Evolutionary conservation across 1,140 invertebrate genomes (phyloP).

Genomic region (Euglossa dilemma): DNA sequence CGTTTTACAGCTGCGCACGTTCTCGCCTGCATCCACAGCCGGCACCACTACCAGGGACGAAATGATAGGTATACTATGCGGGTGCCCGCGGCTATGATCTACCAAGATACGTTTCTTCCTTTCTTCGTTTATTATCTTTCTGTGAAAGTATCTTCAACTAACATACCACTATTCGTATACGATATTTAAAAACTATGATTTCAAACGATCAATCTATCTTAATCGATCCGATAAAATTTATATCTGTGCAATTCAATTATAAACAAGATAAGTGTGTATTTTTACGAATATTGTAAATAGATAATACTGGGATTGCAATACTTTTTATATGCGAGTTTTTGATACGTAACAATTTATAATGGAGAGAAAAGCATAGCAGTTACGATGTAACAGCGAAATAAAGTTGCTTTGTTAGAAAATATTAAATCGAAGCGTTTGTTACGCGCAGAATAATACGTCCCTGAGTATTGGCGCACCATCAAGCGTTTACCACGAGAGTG

Average conservation of each 20-base stretch:
- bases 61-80: conserved; percentile 23
- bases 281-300: conserved; percentile 3
- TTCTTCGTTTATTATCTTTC: background rate
- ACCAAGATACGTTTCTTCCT: background rate
- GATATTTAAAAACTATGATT: background rate
- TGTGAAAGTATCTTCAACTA: background rate
- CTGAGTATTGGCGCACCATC: conserved; percentile 50
- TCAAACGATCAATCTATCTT: background rate
- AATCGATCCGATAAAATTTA: background rate
- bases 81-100: conserved; percentile 21
- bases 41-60: conserved; percentile 57
- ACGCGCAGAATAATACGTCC: conserved; percentile 9
- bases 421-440: background rate
- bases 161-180: too few relatives aligned
- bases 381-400: background rate
- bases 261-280: conserved; percentile 4
- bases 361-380: background rate
- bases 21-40: conserved; percentile 64
- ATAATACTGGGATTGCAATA: background rate
- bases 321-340: background rate
- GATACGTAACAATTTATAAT: background rate
- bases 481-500: conserved; percentile 46
- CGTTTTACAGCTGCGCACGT: conserved; percentile 61
- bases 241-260: background rate
- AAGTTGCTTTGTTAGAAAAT: background rate